phyloP scores from a whole-genome alignment of 2,888 invertebrate genomes.

The Perizoma flavofasciatum region DNA sequence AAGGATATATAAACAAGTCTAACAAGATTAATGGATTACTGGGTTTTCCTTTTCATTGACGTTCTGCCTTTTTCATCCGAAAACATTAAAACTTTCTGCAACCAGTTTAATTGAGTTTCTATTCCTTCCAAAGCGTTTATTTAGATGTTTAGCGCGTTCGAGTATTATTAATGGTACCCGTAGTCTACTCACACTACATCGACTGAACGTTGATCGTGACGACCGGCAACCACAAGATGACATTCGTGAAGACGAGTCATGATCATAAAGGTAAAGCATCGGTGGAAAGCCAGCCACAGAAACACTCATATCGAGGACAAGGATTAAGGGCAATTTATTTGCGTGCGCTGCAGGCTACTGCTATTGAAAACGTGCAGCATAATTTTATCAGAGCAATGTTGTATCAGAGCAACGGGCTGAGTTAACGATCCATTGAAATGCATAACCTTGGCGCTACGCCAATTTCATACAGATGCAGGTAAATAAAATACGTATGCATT shows the following conservation, averaged over 20 bases:
- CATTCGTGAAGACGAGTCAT: conserved; percentile 44
- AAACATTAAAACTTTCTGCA: conserved; percentile 11
- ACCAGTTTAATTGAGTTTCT: conserved; percentile 9
- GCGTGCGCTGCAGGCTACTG: conserved; percentile 13
- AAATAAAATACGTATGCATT: conserved; percentile 40
- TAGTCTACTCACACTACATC: conserved; percentile 20
- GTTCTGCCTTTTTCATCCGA: conserved; percentile 9
- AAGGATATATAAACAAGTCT: too few relatives aligned
- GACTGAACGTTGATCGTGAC: conserved; percentile 37
- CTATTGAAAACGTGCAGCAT: conserved; percentile 16
- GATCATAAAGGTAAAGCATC: conserved; percentile 37
- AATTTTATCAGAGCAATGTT: conserved; percentile 23
- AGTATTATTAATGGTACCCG: too few relatives aligned
- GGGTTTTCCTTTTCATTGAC: neutral
- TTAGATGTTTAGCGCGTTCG: conserved; percentile 8
- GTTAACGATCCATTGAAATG: conserved; percentile 63
- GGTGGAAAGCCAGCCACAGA: conserved; percentile 43
- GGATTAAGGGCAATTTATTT: conserved; percentile 32
- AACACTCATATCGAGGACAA: conserved; percentile 32
- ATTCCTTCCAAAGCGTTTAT: conserved; percentile 4
- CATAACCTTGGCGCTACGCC: conserved; percentile 66
- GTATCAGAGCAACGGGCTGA: conserved; percentile 26
- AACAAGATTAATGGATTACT: neutral
- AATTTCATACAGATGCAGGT: conserved; percentile 57
- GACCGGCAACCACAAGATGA: conserved; percentile 43